Evolutionary conservation across 1,140 invertebrate genomes (phyloP).

Genomic region (Ctenoplectra terminalis): DNA sequence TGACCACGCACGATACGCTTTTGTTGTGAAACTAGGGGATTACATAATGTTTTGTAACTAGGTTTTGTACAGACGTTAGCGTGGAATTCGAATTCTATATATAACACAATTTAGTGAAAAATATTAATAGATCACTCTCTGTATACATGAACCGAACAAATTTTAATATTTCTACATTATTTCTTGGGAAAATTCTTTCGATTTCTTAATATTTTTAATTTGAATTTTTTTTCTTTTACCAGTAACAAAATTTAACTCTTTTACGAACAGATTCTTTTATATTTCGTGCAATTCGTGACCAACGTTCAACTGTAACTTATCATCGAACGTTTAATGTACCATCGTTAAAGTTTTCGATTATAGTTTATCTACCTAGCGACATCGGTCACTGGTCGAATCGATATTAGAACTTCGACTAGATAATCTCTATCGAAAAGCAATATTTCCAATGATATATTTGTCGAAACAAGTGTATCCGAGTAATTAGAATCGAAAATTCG

Average conservation of each 20-base stretch:
- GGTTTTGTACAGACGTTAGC: not conserved
- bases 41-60: constrained; percentile 6
- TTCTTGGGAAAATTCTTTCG: too few species aligned
- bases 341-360: constrained; percentile 3
- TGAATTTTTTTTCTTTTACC: too few species aligned
- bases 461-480: too few species aligned
- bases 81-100: not conserved
- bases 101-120: too few species aligned
- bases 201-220: not conserved
- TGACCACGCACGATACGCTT: not conserved
- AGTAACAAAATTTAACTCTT: too few species aligned
- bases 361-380: not conserved
- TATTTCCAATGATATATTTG: not conserved
- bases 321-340: not conserved
- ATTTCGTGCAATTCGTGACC: not conserved
- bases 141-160: too few species aligned
- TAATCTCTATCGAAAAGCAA: constrained; percentile 11
- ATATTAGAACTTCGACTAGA: not conserved
- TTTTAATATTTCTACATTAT: too few species aligned
- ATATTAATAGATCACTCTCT: too few species aligned
- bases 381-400: not conserved
- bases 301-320: not conserved
- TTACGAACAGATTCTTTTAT: not conserved
- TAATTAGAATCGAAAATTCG: constrained; percentile 9
- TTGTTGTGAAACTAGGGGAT: not conserved